Base-by-base conservation (phyloP, 2,888 invertebrate species). In the Sminthurinus aureus region DNA sequence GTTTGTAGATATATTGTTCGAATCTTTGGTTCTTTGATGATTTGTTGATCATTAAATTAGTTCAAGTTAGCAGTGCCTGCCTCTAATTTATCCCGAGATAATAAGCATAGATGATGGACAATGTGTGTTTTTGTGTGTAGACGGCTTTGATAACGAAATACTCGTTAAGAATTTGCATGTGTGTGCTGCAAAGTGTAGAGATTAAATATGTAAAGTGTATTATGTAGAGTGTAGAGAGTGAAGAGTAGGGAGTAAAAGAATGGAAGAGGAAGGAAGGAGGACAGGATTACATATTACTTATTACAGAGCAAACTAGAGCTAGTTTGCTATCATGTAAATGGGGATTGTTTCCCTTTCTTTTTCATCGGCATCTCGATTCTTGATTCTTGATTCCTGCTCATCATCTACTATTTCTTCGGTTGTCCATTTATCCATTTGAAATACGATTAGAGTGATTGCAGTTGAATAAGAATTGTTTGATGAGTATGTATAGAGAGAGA, bases 401-500 rank as follows among this genome's bases (percentile, higher is more conserved):
- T 38, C 38, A 38, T 38, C 38, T 38, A 38, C 38, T 6, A 58
- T 18, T 58, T 58, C 58, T 80, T 80, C 80, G 80, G 67, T 52
- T 75, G 79, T 51, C 75, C 69, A 80, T 81, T 77, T 79, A 84
- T 81, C 81, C 84, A 77, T 81, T 84, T 84, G 84, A 81, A 84
- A 84, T 80, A 84, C 81, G 84, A 84, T 84, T 84, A 84, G 77
- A 81, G 81, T 81, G 84, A 84, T 84, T 84, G 67, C 80, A 71
- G 80, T 20, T 71, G 71, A 80, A 71, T 71, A 80, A 24, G 80
- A 80, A 80, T 80, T 80, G 80, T 80, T 69, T 80, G 80, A 73
- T 80, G 80, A 66, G 69, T 18, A 51, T 4, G 26, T 52, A 6
- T 38, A 38, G 3, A 38, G 6, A 38, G 38, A 38, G 6, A 1